Base-by-base conservation (phyloP, 1,140 invertebrate species). In the Camponotus vicinus region DNA sequence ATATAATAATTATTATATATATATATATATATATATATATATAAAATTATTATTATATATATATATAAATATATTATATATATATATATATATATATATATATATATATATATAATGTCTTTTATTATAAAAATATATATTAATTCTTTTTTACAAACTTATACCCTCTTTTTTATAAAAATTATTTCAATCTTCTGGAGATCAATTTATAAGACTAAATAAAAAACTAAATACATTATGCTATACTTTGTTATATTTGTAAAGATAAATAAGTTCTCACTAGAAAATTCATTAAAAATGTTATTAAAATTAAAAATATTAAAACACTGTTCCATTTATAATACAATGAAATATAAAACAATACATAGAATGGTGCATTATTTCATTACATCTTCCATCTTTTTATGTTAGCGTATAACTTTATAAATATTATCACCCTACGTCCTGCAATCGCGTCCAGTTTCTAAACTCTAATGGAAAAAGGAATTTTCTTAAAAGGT, bases 401-500 rank as follows among this genome's bases (percentile, higher is more conserved):
- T 49, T 45, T 63, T 21, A 18, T 63, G 34, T 49, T 9, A 34
- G 27, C 63, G 15, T 42, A 0, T 27, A 27, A 27, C 27, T 27
- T 52, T 37, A 52, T 59, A 52, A 6, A 37, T 57, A 52, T 76
- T 61, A 78, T 70, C n/a, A 18, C 21, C 32, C 37, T 40, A 40
- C 40, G 66, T 49, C 2, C 1, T 27, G n/a, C 66, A 70, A 70
- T 57, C 37, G 34, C 15, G 42, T 32, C 15, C 49, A 13, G 32
- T 79, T 52, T 27, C 37, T n/a, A 66, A 18, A 42, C 55, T 11
- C 37, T 27, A 27, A 32, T n/a, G 13, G 21, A 45, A 70, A 40
- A 42, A 21, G 18, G 49, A 69, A 69, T 69, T 80, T 70, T 80
- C 45, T 34, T 15, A 9, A 70, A 70, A 69, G 64, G 21, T 80